Evolutionary conservation across 2,113 vertebrate genomes (phyloP), one percentile per base, ranked within the genome.

Genomic region (Corydoras maculifer): DNA sequence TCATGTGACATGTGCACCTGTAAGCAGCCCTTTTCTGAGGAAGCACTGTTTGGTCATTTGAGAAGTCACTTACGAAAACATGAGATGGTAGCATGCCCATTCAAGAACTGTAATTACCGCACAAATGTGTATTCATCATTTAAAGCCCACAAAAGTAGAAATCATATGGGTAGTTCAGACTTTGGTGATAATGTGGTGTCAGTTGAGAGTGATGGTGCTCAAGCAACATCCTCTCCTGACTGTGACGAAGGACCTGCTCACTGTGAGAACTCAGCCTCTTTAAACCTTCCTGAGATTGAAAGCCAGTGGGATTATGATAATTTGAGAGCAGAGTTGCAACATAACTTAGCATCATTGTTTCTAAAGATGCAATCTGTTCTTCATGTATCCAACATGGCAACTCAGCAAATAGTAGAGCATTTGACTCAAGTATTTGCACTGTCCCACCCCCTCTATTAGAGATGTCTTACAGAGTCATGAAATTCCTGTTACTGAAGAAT

Each of bases 91-190:
- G 14, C 0, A 14, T 79, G 75, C 29, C 82, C 77, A 48, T 79
- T 59, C 35, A 43, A 43, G 7, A 8, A 43, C 35, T 43, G 35
- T 43, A 43, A 43, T 43, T 43, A 43, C 35, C 55, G 62, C 9
- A 82, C 78, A 69, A 82, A 82, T 76, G 54, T 63, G 0, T 80
- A 75, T 13, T 78, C 74, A 1, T 64, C 69, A 13, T 80, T 81
- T 9, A 80, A 81, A 25, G 58, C 73, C 5, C 76, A 81, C 51
- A 80, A 79, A 66, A 83, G 76, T 69, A 83, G 76, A 76, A 13
- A 0, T 2, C 81, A 81, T 43, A 29, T 69, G 50, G 32, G 43
- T 77, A 35, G 8, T 35, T 75, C 58, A 74, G 70, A 77, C 18
- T 79, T 82, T 60, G 1, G 4, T 8, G 68, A 9, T 64, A 10